These are phyloP conservation scores for Drosophila meridiana DNA, from an alignment of 2,888 invertebrate species.

Conservation along the genomic window DNA sequence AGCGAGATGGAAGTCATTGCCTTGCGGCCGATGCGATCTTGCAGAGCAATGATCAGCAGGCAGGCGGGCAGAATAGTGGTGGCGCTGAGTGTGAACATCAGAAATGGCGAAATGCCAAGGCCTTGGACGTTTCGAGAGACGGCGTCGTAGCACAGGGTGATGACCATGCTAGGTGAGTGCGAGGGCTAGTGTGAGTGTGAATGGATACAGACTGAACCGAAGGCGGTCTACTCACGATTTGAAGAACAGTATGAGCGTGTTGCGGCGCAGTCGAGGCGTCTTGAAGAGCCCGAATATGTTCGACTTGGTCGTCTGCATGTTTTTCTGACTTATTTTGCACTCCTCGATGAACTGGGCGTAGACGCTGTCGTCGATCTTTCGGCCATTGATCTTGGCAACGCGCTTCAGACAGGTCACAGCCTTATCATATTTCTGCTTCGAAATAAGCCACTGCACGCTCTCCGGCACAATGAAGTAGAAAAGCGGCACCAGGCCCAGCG, in stretches of 20 bases:
- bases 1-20: constrained; percentile 87
- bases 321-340: constrained; percentile 68
- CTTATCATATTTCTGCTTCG: constrained; percentile 86
- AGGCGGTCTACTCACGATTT: constrained; percentile 86
- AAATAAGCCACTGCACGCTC: constrained; percentile 87
- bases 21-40: constrained; percentile 86
- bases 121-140: constrained; percentile 87
- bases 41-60: constrained; percentile 84
- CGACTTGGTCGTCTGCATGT: constrained; percentile 59
- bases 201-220: constrained; percentile 1
- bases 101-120: constrained; percentile 86
- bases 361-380: constrained; percentile 82
- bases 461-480: constrained; percentile 87
- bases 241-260: constrained; percentile 86
- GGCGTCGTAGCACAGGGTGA: constrained; percentile 87
- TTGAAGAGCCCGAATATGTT: constrained; percentile 86
- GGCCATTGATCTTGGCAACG: constrained; percentile 86
- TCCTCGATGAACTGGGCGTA: constrained; percentile 77
- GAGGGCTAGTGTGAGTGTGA: constrained; percentile 21
- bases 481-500: constrained; percentile 85
- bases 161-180: constrained; percentile 86
- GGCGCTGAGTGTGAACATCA: constrained; percentile 87
- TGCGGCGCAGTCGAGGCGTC: constrained; percentile 86
- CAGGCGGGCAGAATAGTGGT: constrained; percentile 87
- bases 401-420: constrained; percentile 86